phyloP scores from a whole-genome alignment of 2,113 vertebrate genomes.

The Casuarius casuarius region DNA sequence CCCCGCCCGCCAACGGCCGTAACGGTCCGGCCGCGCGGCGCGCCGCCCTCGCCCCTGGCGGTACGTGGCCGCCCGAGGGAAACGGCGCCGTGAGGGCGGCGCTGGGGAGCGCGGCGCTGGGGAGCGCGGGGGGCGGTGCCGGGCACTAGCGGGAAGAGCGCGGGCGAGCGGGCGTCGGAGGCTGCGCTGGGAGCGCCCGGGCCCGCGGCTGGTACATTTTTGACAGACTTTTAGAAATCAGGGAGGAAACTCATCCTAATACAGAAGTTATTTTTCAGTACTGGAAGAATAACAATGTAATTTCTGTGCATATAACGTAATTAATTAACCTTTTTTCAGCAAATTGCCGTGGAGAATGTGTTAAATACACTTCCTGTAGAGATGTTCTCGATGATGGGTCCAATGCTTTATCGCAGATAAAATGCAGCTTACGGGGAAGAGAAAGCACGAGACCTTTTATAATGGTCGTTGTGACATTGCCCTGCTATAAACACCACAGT shows the following conservation, averaged over 20 bases:
- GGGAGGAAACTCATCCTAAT: accelerated
- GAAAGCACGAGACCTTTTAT: accelerated
- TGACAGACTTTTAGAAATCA: accelerated
- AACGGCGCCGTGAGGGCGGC: too few species aligned
- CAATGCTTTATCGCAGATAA: accelerated
- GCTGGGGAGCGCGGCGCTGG: too few species aligned
- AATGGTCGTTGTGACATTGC: accelerated
- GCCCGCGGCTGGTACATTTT: too few species aligned
- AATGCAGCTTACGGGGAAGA: accelerated
- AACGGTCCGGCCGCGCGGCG: too few species aligned
- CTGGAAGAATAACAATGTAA: accelerated
- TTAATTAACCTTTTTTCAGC: accelerated
- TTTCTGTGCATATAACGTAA: accelerated
- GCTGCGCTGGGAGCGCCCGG: too few species aligned
- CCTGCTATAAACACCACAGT: accelerated
- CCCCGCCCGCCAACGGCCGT: too few species aligned
- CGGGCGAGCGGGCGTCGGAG: too few species aligned
- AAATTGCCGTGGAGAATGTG: accelerated
- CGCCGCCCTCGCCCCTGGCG: too few species aligned
- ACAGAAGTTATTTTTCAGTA: accelerated
- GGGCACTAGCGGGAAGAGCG: too few species aligned
- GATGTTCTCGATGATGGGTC: too few species aligned
- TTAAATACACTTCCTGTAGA: accelerated
- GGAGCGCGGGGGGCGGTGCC: too few species aligned
- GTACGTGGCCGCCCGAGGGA: too few species aligned